phyloP scores from a whole-genome alignment of 2,888 invertebrate genomes.

The Spilosoma lubricipeda region DNA sequence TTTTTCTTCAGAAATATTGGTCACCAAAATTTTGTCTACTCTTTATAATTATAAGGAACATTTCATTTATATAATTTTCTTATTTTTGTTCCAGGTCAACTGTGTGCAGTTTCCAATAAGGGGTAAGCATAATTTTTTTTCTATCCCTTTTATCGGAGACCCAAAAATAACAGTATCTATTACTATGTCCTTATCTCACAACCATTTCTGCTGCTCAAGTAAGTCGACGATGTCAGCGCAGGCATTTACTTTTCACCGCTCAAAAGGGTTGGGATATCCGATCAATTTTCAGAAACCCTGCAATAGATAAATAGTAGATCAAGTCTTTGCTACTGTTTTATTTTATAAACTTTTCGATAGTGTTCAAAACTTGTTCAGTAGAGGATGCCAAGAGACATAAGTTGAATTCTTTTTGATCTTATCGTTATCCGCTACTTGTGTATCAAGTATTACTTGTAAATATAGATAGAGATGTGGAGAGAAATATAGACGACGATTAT shows the following conservation, averaged over 20 bases:
- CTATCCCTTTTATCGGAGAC: conserved; percentile 30
- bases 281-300: conserved; percentile 32
- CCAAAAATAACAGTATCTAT: conserved; percentile 48
- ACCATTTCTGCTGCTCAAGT: conserved; percentile 19
- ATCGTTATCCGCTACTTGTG: too few relatives aligned
- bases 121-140: conserved; percentile 37
- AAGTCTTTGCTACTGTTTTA: not conserved
- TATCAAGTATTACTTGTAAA: too few relatives aligned
- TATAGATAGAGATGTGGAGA: too few relatives aligned
- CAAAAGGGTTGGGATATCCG: conserved; percentile 33
- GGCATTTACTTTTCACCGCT: conserved; percentile 41
- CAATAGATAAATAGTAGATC: not conserved
- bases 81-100: conserved; percentile 41
- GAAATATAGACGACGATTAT: too few relatives aligned
- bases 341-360: not conserved
- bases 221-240: conserved; percentile 15
- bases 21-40: not conserved
- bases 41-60: too few relatives aligned
- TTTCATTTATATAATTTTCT: too few relatives aligned
- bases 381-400: not conserved
- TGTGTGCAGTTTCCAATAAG: conserved; percentile 11
- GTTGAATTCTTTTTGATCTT: not conserved
- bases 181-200: conserved; percentile 41
- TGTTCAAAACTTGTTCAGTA: not conserved
- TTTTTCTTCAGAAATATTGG: not conserved